Conservation (phyloP, 2,797 vertebrate genomes). For the Eremophila alpestris region DNA sequence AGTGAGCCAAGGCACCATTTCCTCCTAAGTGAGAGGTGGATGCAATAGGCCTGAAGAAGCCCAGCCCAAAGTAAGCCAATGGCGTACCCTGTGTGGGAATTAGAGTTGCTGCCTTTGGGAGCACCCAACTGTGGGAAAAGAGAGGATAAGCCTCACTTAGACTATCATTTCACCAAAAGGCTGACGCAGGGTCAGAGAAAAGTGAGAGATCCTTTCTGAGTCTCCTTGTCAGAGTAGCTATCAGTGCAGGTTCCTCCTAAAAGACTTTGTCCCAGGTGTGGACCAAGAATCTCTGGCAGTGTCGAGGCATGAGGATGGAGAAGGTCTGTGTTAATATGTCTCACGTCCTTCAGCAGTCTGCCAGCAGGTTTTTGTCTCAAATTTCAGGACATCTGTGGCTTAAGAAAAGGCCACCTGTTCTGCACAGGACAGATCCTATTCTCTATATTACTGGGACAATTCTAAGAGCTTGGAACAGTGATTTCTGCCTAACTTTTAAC, state of each 20-base stretch:
- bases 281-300: background rate
- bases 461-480: background rate
- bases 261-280: background rate
- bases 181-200: background rate
- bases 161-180: background rate
- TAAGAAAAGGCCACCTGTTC: background rate
- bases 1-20: background rate
- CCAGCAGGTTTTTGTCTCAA: background rate
- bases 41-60: background rate
- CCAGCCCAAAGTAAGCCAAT: background rate
- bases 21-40: background rate
- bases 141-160: background rate
- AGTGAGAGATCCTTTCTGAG: fast-evolving
- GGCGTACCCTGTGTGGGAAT: fast-evolving
- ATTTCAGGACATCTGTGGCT: background rate
- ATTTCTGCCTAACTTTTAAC: background rate
- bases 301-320: background rate
- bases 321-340: background rate
- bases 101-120: background rate
- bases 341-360: background rate
- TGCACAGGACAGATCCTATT: background rate
- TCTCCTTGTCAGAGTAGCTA: background rate
- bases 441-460: background rate
- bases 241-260: background rate
- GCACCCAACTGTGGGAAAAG: background rate